A percentile compares a stretch with the other conserved stretches of the same genome.
These are phyloP conservation scores for Rhagonycha lutea DNA, from an alignment of 2,888 invertebrate genomes.

Conservation along the genomic window DNA sequence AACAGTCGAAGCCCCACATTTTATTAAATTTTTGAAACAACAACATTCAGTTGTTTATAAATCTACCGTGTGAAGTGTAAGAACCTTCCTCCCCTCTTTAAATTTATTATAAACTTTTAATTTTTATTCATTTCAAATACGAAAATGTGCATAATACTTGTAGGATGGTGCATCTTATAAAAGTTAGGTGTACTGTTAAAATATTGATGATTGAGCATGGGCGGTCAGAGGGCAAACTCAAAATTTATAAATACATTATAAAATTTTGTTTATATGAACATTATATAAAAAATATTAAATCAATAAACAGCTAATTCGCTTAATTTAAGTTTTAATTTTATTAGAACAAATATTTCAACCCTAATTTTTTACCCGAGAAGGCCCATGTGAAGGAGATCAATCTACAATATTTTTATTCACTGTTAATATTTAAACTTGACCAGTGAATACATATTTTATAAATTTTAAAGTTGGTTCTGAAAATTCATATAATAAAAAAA, in stretches of 20 bases:
- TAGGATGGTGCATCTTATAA: neutral
- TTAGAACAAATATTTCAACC: too few relatives aligned
- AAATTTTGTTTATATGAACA: too few relatives aligned
- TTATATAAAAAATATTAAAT: too few relatives aligned
- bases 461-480: neutral
- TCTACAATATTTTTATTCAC: neutral
- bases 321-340: too few relatives aligned
- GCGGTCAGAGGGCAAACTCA: neutral
- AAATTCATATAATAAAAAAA: neutral
- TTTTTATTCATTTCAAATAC: neutral
- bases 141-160: slow-evolving; percentile 11
- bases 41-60: neutral
- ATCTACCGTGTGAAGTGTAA: neutral
- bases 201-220: neutral
- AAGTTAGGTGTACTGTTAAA: neutral
- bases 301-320: too few relatives aligned
- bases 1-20: neutral
- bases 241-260: too few relatives aligned
- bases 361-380: too few relatives aligned
- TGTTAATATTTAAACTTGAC: neutral
- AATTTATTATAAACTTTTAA: neutral
- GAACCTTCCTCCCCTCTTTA: neutral
- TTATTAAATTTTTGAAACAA: neutral
- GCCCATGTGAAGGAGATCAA: neutral
- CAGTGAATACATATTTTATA: neutral